Percentiles rank a stretch among this genome's conserved stretches.
Conservation (phyloP, 2,797 vertebrate genomes). For the Danio kyathit region DNA sequence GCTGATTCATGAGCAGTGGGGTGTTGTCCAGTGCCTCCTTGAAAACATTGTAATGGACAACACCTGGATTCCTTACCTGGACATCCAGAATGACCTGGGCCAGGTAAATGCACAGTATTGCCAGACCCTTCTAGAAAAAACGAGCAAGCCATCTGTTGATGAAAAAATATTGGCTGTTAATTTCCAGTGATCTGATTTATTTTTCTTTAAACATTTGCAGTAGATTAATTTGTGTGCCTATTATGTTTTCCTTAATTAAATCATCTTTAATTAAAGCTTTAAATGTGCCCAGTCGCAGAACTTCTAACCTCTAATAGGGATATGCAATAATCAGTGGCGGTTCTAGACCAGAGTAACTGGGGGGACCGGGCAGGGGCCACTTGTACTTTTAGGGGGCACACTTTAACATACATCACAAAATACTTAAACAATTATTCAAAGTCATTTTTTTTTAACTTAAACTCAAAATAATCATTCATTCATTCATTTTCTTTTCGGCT, state of each 20-base stretch:
- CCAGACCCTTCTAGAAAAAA: neutral
- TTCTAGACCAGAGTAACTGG: too few species aligned
- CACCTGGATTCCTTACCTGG: slow-evolving; percentile 73
- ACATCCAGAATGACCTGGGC: slow-evolving; percentile 81
- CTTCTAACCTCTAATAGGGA: neutral
- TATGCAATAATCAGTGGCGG: neutral
- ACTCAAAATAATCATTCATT: too few species aligned
- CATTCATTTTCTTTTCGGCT: too few species aligned
- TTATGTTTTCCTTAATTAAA: too few species aligned
- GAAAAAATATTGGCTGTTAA: neutral
- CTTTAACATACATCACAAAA: too few species aligned
- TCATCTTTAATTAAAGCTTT: neutral
- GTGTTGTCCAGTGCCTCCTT: slow-evolving; percentile 77
- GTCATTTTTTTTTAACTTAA: too few species aligned
- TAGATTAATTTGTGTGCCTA: too few species aligned
- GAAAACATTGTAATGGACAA: slow-evolving; percentile 64
- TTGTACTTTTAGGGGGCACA: too few species aligned
- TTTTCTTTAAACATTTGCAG: neutral
- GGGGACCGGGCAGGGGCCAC: too few species aligned
- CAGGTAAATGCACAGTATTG: slow-evolving; percentile 71
- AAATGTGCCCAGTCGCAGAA: neutral
- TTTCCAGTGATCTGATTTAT: neutral
- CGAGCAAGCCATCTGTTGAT: neutral
- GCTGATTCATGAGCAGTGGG: slow-evolving; percentile 80
- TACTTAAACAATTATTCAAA: too few species aligned